Conservation (phyloP, 2,113 vertebrate genomes). For the Aphyosemion australe region DNA sequence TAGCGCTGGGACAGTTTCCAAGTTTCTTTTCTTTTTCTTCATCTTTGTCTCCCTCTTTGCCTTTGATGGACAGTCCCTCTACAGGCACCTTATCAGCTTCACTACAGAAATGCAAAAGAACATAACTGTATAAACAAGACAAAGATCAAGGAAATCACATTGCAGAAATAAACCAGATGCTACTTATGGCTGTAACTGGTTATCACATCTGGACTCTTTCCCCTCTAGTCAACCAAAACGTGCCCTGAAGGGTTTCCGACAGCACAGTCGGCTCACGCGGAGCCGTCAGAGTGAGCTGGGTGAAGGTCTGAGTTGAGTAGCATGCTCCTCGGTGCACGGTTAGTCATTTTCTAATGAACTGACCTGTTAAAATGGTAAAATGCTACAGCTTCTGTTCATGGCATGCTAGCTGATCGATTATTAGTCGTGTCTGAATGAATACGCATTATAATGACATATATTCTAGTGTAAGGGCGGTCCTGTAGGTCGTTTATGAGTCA, state of each 20-base stretch:
- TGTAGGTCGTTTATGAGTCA: conserved; percentile 17
- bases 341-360: conserved; percentile 51
- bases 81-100: conserved; percentile 51
- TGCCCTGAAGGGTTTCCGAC: neutral
- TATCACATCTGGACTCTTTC: neutral
- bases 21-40: conserved; percentile 37
- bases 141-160: neutral
- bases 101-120: conserved; percentile 41
- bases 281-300: neutral
- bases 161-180: neutral
- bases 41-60: conserved; percentile 37
- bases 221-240: neutral
- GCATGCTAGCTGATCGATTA: conserved; percentile 59
- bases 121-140: neutral
- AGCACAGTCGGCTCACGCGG: neutral
- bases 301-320: neutral
- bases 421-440: conserved; percentile 56
- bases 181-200: neutral
- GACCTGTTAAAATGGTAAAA: conserved; percentile 50
- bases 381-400: conserved; percentile 18
- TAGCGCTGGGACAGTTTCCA: conserved; percentile 38
- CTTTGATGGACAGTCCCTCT: conserved; percentile 44
- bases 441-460: neutral
- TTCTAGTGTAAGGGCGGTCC: neutral
- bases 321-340: conserved; percentile 54